Evolutionary conservation across 2,888 invertebrate genomes (phyloP).

Genomic region (Macaria liturata): DNA sequence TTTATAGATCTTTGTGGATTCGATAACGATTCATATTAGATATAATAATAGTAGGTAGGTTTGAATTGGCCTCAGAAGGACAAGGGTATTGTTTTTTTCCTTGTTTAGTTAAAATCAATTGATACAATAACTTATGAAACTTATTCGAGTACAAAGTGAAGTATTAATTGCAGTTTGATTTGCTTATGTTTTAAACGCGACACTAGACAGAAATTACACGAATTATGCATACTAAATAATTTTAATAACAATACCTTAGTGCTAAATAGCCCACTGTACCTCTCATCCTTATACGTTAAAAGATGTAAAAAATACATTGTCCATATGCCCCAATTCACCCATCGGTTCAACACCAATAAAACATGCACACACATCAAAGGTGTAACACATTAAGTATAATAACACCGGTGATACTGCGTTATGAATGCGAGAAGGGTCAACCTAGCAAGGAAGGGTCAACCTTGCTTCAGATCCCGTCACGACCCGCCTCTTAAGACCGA

Average conservation of each 20-base stretch:
- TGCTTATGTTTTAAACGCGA: too few relatives aligned
- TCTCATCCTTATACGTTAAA: too few relatives aligned
- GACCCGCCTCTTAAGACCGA: constrained; percentile 46
- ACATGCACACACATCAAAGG: too few relatives aligned
- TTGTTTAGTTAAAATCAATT: not conserved
- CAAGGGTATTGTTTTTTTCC: not conserved
- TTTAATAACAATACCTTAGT: too few relatives aligned
- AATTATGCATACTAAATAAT: too few relatives aligned
- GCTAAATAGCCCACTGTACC: too few relatives aligned
- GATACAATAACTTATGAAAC: not conserved
- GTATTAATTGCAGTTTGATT: too few relatives aligned
- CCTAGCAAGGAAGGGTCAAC: constrained; percentile 66
- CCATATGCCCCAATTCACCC: too few relatives aligned
- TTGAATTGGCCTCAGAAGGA: not conserved
- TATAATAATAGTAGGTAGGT: not conserved
- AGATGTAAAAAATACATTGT: too few relatives aligned
- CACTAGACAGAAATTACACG: too few relatives aligned
- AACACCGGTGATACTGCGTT: constrained; percentile 30
- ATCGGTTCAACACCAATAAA: too few relatives aligned
- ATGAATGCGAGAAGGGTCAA: constrained; percentile 48
- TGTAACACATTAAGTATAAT: constrained; percentile 10
- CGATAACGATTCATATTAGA: not conserved
- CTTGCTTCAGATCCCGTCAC: constrained; percentile 61
- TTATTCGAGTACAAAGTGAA: too few relatives aligned
- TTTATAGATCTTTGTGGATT: not conserved